phyloP scores from a whole-genome alignment of 1,140 invertebrate species.

The Bombus turneri region DNA sequence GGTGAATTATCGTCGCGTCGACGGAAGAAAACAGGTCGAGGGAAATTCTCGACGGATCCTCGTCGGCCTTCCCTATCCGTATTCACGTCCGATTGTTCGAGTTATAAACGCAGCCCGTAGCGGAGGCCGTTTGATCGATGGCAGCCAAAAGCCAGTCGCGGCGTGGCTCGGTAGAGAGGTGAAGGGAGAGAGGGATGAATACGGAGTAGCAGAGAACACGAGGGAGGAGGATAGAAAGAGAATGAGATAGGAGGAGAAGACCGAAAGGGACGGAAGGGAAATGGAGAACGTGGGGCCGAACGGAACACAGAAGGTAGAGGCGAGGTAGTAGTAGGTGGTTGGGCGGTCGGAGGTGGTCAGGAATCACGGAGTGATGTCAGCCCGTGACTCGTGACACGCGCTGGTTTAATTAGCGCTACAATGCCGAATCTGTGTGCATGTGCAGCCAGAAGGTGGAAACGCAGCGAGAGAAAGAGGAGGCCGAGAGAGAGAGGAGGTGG shows the following conservation, averaged over 20 bases:
- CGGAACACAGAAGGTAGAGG: conserved; percentile 35
- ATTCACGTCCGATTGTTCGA: conserved; percentile 47
- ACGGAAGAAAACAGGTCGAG: conserved; percentile 52
- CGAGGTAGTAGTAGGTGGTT: conserved; percentile 2
- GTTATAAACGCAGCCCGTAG: conserved; percentile 50
- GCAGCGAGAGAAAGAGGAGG: conserved; percentile 30
- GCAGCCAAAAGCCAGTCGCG: conserved; percentile 48
- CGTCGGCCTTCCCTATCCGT: conserved; percentile 11
- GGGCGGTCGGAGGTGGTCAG: conserved; percentile 60
- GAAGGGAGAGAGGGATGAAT: neutral
- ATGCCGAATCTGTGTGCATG: conserved; percentile 72
- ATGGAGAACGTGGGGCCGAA: conserved; percentile 1
- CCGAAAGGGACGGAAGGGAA: conserved; percentile 12
- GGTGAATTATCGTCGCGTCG: conserved; percentile 51
- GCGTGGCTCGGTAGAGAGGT: neutral
- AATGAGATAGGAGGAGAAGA: neutral
- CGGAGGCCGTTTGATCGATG: conserved; percentile 56
- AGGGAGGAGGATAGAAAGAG: neutral
- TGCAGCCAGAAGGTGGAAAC: conserved; percentile 61
- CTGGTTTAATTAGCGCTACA: conserved; percentile 80
- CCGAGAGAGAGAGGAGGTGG: neutral
- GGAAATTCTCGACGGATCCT: conserved; percentile 40
- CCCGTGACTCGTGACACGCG: conserved; percentile 77
- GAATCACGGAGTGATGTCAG: conserved; percentile 77
- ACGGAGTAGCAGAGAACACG: neutral